Conservation (phyloP, 1,140 invertebrate genomes). For the Xylocopa sonorina region DNA sequence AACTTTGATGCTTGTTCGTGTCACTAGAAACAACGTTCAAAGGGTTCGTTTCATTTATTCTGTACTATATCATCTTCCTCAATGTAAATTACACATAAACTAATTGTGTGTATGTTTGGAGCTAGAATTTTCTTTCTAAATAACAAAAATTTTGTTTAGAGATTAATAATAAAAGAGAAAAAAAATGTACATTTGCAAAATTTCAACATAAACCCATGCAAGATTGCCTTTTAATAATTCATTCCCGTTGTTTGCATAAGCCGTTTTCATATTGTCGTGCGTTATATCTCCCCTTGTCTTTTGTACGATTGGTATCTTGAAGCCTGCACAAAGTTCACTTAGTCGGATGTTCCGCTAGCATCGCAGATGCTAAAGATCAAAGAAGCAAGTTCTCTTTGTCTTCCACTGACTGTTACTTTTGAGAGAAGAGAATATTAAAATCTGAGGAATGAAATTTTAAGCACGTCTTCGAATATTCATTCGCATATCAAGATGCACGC, state of each 20-base stretch:
- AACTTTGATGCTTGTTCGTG: too few relatives aligned
- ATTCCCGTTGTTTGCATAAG: background rate
- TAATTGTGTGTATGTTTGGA: too few relatives aligned
- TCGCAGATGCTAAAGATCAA: conserved; percentile 41
- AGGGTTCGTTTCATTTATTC: too few relatives aligned
- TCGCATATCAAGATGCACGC: background rate
- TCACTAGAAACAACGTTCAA: too few relatives aligned
- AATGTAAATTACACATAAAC: too few relatives aligned
- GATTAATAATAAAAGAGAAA: too few relatives aligned
- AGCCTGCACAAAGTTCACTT: conserved; percentile 25
- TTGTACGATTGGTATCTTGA: conserved; percentile 27
- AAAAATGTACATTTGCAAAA: too few relatives aligned
- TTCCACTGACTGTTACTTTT: conserved; percentile 4
- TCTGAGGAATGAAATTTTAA: conserved; percentile 45
- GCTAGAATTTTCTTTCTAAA: too few relatives aligned
- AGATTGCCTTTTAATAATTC: too few relatives aligned
- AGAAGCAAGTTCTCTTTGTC: conserved; percentile 43
- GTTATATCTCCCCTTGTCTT: conserved; percentile 13
- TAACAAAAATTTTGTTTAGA: too few relatives aligned
- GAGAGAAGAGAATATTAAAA: conserved; percentile 44
- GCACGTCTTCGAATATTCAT: background rate
- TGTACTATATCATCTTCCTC: too few relatives aligned
- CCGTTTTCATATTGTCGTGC: background rate
- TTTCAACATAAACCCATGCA: too few relatives aligned
- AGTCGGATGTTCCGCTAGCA: conserved; percentile 26